Evolutionary conservation across 1,140 invertebrate species (phyloP), one percentile per base, ranked within the genome.

Genomic region (Macrosteles quadrilineatus): DNA sequence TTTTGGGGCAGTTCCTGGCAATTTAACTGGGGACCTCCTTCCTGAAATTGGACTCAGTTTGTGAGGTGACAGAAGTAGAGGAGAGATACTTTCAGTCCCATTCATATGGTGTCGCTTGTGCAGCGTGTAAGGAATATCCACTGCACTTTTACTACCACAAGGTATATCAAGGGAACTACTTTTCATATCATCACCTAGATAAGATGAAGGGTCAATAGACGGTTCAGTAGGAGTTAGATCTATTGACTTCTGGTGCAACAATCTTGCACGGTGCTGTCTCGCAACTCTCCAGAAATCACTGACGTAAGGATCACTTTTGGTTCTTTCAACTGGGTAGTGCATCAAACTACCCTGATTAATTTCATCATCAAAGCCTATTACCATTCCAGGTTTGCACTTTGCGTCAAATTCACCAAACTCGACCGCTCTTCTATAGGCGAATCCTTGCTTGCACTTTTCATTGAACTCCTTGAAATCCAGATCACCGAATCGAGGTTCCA

Each of bases 231-330:
- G 91, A 11, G 91, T 92, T 4, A 93, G 80, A 77, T 93, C 92
- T 71, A 94, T 92, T 0, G 91, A 93, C 77, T 93, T 93, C 74
- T 93, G 92, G 79, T 93, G 91, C 85, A 90, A 92, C n/a, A 94
- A 78, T 40, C 66, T 69, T 25, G 55, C 55, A 27, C 73, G 69
- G 32, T 75, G 74, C 29, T 75, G 72, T 57, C 68, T 68, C 30
- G 74, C 74, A 66, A 75, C 71, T 67, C 67, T 66, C 74, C 74
- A 75, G 32, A 75, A 75, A 69, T 75, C 74, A 17, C 72, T 73
- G 45, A 75, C 75, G 62, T 92, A 92, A 0, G 92, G 91, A 82
- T 94, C 92, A 74, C 91, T 93, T 77, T 93, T 93, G 6, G 91
- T 93, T 67, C 91, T 83, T 79, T 93, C 91, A 0, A 93, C 90